These are phyloP conservation scores for Epinephelus malabaricus DNA, from an alignment of 2,797 vertebrate species.

Conservation along the genomic window DNA sequence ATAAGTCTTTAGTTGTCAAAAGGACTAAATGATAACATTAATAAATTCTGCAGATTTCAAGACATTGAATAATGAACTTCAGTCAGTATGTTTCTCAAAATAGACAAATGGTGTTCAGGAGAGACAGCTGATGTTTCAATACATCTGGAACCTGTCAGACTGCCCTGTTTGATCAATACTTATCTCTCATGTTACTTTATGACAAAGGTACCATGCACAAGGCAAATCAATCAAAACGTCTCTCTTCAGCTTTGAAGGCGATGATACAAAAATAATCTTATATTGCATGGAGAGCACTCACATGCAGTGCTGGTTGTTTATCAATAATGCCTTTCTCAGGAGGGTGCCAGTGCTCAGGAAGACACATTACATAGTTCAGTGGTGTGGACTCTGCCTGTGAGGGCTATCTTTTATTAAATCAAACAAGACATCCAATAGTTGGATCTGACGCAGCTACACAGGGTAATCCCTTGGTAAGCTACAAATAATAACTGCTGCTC, in stretches of 20 bases:
- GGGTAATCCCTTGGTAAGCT: conserved; percentile 54
- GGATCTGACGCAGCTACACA: conserved; percentile 21
- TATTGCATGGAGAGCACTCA: conserved; percentile 16
- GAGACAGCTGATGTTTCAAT: conserved; percentile 26
- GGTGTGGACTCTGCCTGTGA: conserved; percentile 24
- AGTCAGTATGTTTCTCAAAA: neutral
- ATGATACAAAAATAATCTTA: conserved; percentile 1
- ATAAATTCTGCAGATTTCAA: conserved; percentile 8
- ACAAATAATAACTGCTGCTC: conserved; percentile 60
- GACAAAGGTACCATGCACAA: conserved; percentile 13
- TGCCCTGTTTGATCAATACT: conserved; percentile 26
- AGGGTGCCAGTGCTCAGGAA: conserved; percentile 16
- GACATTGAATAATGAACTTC: conserved; percentile 18
- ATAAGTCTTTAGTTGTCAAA: neutral
- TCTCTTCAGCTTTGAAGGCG: neutral
- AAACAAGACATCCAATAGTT: conserved; percentile 50
- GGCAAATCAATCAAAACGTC: conserved; percentile 54
- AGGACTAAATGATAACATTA: neutral
- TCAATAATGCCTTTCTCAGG: conserved; percentile 40
- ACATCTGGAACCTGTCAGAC: conserved; percentile 8
- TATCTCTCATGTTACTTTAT: conserved; percentile 5
- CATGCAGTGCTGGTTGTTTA: neutral
- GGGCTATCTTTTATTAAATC: conserved; percentile 67
- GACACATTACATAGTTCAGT: conserved; percentile 13
- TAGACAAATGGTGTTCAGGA: neutral